Percentiles rank a stretch among this genome's conserved stretches.
Conservation (phyloP, 2,797 vertebrate genomes). For the Arrhamphus sclerolepis region DNA sequence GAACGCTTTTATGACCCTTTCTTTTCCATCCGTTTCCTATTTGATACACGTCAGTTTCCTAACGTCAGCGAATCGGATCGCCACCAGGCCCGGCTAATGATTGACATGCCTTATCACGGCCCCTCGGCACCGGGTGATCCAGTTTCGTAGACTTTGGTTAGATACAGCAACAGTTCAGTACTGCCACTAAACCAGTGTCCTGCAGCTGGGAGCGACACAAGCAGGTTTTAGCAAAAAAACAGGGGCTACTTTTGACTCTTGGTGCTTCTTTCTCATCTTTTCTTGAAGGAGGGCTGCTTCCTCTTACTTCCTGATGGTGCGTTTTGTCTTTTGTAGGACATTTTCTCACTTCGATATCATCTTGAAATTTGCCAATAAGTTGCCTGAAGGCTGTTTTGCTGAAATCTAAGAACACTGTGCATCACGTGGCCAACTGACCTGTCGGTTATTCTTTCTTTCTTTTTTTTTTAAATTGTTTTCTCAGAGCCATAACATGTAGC, state of each 20-base stretch:
- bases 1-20: slow-evolving; percentile 26
- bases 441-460: slow-evolving; percentile 13
- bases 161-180: slow-evolving; percentile 20
- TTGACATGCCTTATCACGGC: slow-evolving; percentile 59
- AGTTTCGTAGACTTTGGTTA: slow-evolving; percentile 32
- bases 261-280: slow-evolving; percentile 48
- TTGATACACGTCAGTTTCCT: background rate
- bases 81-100: slow-evolving; percentile 43
- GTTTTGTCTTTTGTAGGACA: slow-evolving; percentile 16
- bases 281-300: slow-evolving; percentile 41
- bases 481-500: slow-evolving; percentile 11
- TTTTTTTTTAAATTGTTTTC: slow-evolving; percentile 10
- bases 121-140: slow-evolving; percentile 44
- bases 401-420: slow-evolving; percentile 38
- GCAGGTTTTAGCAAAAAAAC: background rate
- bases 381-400: slow-evolving; percentile 41
- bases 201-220: slow-evolving; percentile 15
- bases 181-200: slow-evolving; percentile 34
- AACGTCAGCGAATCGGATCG: slow-evolving; percentile 31
- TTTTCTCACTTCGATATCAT: slow-evolving; percentile 8
- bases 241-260: slow-evolving; percentile 28
- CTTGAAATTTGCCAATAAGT: slow-evolving; percentile 17
- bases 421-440: slow-evolving; percentile 44
- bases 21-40: slow-evolving; percentile 17
- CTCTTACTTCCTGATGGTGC: slow-evolving; percentile 32